A percentile compares a stretch with the other conserved stretches of the same genome.
Conservation (phyloP, 1,140 invertebrate genomes). For the Philopotamus ludificatus region DNA sequence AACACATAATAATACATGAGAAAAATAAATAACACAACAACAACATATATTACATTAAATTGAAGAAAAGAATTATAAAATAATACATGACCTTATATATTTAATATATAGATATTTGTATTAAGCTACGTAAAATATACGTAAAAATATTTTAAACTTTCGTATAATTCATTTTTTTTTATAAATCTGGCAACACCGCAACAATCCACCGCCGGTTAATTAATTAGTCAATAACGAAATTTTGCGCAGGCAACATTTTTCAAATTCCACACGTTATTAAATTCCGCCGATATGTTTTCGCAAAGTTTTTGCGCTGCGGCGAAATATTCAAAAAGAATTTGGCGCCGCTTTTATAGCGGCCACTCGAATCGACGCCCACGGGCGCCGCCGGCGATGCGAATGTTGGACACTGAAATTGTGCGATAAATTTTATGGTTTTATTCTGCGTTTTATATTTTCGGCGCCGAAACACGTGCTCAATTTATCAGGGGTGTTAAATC, state of each 20-base stretch:
- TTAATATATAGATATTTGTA: no score
- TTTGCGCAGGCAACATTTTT: neutral
- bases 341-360: neutral
- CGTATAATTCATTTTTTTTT: no score
- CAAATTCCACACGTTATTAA: neutral
- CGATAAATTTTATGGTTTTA: slow-evolving; percentile 10
- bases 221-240: neutral
- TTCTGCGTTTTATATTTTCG: neutral
- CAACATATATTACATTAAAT: no score
- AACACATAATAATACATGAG: no score
- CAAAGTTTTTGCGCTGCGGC: neutral
- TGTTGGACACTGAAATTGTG: neutral
- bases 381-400: neutral
- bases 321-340: neutral
- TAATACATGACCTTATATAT: no score
- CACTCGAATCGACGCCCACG: neutral
- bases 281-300: slow-evolving; percentile 9
- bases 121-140: no score
- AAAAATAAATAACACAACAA: no score
- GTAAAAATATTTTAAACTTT: no score
- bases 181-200: no score
- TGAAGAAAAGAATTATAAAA: no score
- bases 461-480: neutral
- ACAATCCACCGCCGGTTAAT: neutral
- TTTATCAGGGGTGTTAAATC: neutral